Evolutionary conservation across 2,797 vertebrate species (phyloP), one percentile per base, ranked within the genome.

Genomic region (Siniperca undulata): DNA sequence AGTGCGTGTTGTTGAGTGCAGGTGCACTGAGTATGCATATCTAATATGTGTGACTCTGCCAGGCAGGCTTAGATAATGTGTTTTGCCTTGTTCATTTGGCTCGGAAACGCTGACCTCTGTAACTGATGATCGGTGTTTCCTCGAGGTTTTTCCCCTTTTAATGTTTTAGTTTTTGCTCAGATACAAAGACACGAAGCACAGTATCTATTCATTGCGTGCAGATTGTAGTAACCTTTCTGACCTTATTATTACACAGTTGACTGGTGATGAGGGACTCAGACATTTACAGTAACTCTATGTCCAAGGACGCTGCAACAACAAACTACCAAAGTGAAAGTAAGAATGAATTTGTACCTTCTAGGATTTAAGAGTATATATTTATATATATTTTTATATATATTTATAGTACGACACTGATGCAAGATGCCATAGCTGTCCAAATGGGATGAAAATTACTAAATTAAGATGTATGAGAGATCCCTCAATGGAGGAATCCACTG

Each of bases 41-140:
- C 65, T 85, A 65, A 67, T 73, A 61, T 46, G 69, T 58, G 76
- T 17, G 66, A 46, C 56, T 64, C 46, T 72, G 66, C 75, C 58
- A 77, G 72, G 19, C 64, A 19, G 44, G 30, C 73, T 74, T 66
- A 66, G 55, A 85, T 67, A 70, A 75, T 65, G 79, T 69, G 69
- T 78, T 82, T 81, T 48, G 20, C 77, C 75, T 80, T 61, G 74
- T 72, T 82, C 76, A 3, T 79, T 86, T 88, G 87, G 88, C 86
- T 80, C 84, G 27, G 70, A 86, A 85, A 86, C 2, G 69, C 76
- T 86, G 89, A 87, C 86, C 81, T 78, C 70, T 69, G 30, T 22
- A 80, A 73, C 79, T 78, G 82, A 88, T 89, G 89, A 91, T 30
- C 19, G 12, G 12, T 19, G 53, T 80, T 88, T 93, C 89, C 90